These are phyloP conservation scores for Peromyscus californicus DNA, from an alignment of 2,113 vertebrate species.

Conservation along the genomic window DNA sequence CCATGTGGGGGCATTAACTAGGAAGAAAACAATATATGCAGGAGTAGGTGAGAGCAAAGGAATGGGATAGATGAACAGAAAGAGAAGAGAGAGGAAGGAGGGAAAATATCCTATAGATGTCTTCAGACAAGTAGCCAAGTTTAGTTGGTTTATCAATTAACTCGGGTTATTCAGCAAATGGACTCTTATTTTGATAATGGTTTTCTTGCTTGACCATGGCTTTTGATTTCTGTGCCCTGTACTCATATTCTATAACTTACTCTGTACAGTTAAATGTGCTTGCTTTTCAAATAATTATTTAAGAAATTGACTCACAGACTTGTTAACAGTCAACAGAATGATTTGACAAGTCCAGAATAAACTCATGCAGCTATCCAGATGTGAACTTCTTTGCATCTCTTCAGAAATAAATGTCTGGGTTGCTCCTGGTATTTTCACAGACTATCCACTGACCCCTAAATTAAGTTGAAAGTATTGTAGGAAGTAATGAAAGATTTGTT, in stretches of 20 bases:
- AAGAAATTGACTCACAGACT: conserved; percentile 1
- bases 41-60: not conserved
- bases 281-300: conserved; percentile 60
- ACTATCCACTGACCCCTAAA: conserved; percentile 69
- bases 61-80: not conserved
- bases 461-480: conserved; percentile 66
- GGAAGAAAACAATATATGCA: not conserved
- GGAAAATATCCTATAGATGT: not conserved
- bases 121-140: not conserved
- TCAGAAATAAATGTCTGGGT: conserved; percentile 48
- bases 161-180: not conserved
- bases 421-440: conserved; percentile 67
- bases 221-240: not conserved
- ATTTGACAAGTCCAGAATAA: not conserved
- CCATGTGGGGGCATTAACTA: not conserved
- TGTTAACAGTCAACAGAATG: not conserved
- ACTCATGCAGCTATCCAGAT: not conserved
- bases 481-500: conserved; percentile 72
- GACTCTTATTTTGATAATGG: not conserved
- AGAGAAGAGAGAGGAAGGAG: not conserved
- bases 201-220: not conserved
- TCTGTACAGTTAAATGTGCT: not conserved
- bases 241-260: not conserved
- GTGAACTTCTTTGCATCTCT: not conserved
- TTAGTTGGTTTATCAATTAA: not conserved